Conservation (phyloP, 2,888 invertebrate genomes). For the Clistopyga incitator region DNA sequence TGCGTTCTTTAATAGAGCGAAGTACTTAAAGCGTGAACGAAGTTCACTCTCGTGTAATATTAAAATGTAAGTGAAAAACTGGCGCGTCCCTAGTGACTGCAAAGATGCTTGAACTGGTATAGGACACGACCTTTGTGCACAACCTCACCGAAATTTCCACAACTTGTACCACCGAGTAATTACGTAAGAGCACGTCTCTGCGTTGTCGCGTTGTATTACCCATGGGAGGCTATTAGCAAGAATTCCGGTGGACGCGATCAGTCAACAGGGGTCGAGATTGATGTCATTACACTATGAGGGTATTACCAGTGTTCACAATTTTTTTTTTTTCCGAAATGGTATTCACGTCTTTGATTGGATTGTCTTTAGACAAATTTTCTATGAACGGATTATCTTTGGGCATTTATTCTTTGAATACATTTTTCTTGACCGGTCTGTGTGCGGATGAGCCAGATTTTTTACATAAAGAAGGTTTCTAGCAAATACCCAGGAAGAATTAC, state of each 20-base stretch:
- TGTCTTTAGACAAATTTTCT: too few species aligned
- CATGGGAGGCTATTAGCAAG: constrained; percentile 41
- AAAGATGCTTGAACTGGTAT: not conserved
- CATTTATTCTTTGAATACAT: too few species aligned
- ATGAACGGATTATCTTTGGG: too few species aligned
- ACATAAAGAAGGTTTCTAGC: too few species aligned
- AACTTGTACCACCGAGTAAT: constrained; percentile 34
- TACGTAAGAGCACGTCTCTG: constrained; percentile 42
- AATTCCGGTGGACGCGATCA: constrained; percentile 14
- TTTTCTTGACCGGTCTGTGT: too few species aligned
- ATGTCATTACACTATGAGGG: not conserved
- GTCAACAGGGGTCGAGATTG: not conserved
- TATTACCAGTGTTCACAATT: too few species aligned
- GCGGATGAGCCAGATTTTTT: too few species aligned
- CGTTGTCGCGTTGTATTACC: constrained; percentile 33
- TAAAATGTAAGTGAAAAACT: constrained; percentile 49
- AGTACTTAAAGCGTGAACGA: constrained; percentile 6
- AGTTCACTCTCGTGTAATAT: constrained; percentile 21
- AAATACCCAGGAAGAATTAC: too few species aligned
- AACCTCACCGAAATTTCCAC: not conserved
- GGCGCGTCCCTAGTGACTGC: constrained; percentile 23
- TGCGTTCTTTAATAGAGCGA: constrained; percentile 39
- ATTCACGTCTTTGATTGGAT: too few species aligned
- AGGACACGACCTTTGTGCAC: constrained; percentile 1
- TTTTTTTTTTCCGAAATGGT: not conserved